These are phyloP conservation scores for Gymnoscopelus braueri DNA, from an alignment of 2,797 vertebrate species.

Conservation along the genomic window DNA sequence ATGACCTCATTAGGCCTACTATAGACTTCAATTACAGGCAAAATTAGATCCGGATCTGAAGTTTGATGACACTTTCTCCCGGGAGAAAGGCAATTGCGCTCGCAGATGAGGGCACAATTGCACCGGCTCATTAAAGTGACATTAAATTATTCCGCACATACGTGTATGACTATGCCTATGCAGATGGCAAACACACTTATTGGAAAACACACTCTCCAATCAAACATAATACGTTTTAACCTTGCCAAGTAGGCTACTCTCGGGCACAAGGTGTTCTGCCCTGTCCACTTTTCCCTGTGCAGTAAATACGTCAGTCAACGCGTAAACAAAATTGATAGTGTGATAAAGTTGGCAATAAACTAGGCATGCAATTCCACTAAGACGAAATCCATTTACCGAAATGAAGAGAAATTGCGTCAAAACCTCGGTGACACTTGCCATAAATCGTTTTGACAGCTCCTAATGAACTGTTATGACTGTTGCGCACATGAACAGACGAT, in stretches of 20 bases:
- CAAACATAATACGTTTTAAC: not conserved
- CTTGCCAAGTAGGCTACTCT: not conserved
- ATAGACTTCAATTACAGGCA: conserved; percentile 48
- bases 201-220: conserved; percentile 19
- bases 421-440: conserved; percentile 63
- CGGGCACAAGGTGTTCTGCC: conserved; percentile 6
- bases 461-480: conserved; percentile 60
- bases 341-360: conserved; percentile 64
- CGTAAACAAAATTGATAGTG: conserved; percentile 55
- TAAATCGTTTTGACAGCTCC: conserved; percentile 71
- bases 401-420: conserved; percentile 61
- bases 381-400: conserved; percentile 48
- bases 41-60: conserved; percentile 74
- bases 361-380: conserved; percentile 22
- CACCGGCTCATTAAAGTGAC: conserved; percentile 67
- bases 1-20: conserved; percentile 60
- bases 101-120: conserved; percentile 60
- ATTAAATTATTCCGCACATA: conserved; percentile 50
- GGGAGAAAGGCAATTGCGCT: conserved; percentile 73
- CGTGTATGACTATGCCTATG: not conserved
- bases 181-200: too few species aligned
- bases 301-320: conserved; percentile 50
- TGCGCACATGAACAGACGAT: conserved; percentile 57
- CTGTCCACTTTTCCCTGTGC: conserved; percentile 23
- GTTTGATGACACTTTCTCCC: conserved; percentile 73